Evolutionary conservation across 2,797 vertebrate genomes (phyloP).

Genomic region (Salarias fasciatus): DNA sequence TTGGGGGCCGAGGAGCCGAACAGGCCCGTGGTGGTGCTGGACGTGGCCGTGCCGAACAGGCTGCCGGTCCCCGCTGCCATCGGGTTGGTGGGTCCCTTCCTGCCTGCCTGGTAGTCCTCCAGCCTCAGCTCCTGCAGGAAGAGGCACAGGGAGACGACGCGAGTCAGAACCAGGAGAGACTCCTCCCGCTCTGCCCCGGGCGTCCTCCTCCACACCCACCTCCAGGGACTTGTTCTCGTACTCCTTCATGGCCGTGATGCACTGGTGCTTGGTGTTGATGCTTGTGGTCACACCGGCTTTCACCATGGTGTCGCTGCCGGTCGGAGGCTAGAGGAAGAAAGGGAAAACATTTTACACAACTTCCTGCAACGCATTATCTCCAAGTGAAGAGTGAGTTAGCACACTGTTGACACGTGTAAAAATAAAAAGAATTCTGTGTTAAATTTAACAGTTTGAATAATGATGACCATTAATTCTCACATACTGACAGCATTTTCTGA

Average conservation of each 20-base stretch:
- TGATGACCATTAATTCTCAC: no score
- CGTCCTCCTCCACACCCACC: constrained; percentile 74
- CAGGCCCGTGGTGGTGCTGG: constrained; percentile 88
- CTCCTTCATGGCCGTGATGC: constrained; percentile 99
- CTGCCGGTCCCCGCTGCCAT: constrained; percentile 83
- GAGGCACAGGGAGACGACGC: no score
- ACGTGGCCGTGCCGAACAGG: constrained; percentile 85
- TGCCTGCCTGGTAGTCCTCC: constrained; percentile 95
- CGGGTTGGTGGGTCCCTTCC: constrained; percentile 92
- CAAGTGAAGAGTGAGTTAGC: no score
- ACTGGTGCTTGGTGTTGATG: constrained; percentile 98
- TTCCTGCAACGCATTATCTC: no score
- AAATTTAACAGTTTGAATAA: no score
- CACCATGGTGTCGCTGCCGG: constrained; percentile 95
- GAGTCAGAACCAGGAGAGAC: no score
- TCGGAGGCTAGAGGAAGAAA: constrained; percentile 84
- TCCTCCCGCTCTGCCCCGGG: no score
- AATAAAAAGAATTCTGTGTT: no score
- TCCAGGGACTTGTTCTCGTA: constrained; percentile 97
- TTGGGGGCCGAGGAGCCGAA: constrained; percentile 90
- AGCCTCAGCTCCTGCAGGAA: constrained; percentile 89
- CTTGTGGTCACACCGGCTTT: constrained; percentile 95
- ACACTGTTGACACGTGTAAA: no score
- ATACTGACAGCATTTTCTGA: no score
- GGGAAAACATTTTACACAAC: no score